A percentile compares a stretch with the other conserved stretches of the same genome.
phyloP scores from a whole-genome alignment of 2,888 invertebrate genomes.

The Napeogenes sylphis region DNA sequence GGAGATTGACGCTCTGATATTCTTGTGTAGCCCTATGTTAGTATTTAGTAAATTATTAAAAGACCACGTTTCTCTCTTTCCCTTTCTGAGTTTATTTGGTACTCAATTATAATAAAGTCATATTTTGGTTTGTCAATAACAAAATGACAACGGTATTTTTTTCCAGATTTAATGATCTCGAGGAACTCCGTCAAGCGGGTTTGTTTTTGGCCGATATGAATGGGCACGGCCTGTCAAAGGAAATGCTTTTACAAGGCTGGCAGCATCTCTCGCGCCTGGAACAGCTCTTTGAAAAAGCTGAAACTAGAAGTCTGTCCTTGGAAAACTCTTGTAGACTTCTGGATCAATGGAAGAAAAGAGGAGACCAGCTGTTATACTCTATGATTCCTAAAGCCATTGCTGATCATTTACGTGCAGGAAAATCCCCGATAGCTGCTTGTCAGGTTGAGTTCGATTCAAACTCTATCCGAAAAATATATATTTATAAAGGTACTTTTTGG shows the following conservation, averaged over 20 bases:
- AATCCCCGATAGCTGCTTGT: conserved; percentile 87
- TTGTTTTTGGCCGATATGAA: conserved; percentile 90
- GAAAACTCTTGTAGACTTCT: conserved; percentile 86
- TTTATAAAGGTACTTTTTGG: too few relatives aligned
- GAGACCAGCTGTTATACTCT: conserved; percentile 91
- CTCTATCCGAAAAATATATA: neutral
- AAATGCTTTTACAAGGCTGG: conserved; percentile 90
- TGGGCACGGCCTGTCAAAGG: conserved; percentile 89
- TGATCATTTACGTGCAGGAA: conserved; percentile 86
- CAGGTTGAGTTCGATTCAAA: conserved; percentile 71
- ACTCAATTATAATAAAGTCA: too few relatives aligned
- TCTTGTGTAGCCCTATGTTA: conserved; percentile 92
- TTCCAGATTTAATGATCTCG: conserved; percentile 87
- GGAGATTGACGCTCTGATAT: conserved; percentile 88
- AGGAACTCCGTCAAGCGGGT: conserved; percentile 88
- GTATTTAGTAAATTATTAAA: conserved; percentile 42
- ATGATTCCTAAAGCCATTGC: conserved; percentile 94
- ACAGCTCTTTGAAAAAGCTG: conserved; percentile 89
- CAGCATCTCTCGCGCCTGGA: conserved; percentile 89
- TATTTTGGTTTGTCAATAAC: too few relatives aligned
- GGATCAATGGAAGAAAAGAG: conserved; percentile 90
- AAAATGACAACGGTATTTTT: neutral
- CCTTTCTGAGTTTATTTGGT: too few relatives aligned
- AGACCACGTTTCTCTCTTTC: neutral
- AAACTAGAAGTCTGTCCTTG: conserved; percentile 85